Conservation (phyloP, 2,888 invertebrate species). For the Megaustenia siamemsis region DNA sequence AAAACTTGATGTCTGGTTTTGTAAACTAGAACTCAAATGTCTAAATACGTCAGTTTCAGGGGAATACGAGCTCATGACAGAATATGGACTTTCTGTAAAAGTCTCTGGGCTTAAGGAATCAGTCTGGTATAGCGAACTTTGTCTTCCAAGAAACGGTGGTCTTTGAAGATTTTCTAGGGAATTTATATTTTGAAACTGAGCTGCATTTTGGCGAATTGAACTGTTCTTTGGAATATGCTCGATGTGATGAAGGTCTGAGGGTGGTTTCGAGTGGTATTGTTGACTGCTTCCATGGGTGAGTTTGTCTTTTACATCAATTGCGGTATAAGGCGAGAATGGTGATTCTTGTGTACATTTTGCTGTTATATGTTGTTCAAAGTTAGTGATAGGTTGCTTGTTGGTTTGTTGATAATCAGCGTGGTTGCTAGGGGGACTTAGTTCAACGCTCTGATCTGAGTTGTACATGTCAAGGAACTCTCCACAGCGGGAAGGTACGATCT, state of each 20-base stretch:
- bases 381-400: too few relatives aligned
- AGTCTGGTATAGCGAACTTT: not conserved
- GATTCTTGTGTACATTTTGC: not conserved
- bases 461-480: slow-evolving; percentile 35
- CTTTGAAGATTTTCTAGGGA: not conserved
- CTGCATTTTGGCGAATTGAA: not conserved
- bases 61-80: not conserved
- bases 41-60: not conserved
- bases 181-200: not conserved
- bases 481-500: slow-evolving; percentile 53
- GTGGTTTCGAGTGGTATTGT: not conserved
- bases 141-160: not conserved
- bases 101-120: not conserved
- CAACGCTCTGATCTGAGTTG: slow-evolving; percentile 14
- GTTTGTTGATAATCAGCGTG: not conserved
- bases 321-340: not conserved
- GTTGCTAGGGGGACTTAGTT: not conserved
- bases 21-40: not conserved
- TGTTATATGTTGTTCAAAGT: not conserved
- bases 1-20: not conserved
- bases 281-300: too few relatives aligned
- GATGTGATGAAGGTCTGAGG: not conserved
- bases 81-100: not conserved
- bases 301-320: not conserved
- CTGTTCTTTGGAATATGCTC: not conserved